A percentile compares a stretch with the other conserved stretches of the same genome.
phyloP scores from a whole-genome alignment of 2,797 vertebrate species.

The Diplodus sargus region DNA sequence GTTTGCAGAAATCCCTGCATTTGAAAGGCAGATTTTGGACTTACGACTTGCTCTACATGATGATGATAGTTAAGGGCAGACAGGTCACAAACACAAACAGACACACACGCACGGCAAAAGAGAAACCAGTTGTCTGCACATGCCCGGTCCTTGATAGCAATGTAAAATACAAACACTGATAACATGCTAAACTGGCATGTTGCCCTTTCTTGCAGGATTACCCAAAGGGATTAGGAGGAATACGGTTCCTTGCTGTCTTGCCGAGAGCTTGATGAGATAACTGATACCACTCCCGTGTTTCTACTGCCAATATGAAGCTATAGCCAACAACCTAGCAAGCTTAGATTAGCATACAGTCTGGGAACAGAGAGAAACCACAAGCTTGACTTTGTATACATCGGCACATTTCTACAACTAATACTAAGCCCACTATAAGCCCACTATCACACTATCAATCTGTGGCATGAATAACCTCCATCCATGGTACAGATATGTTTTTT shows the following conservation, averaged over 20 bases:
- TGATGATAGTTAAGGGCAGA: slow-evolving; percentile 30
- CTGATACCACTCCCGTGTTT: background rate
- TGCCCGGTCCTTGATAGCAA: slow-evolving; percentile 44
- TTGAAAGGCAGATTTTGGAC: slow-evolving; percentile 16
- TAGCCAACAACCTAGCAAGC: background rate
- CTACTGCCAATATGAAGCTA: background rate
- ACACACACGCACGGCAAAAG: slow-evolving; percentile 19
- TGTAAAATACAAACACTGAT: slow-evolving; percentile 55
- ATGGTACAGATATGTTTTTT: background rate
- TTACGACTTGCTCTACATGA: slow-evolving; percentile 12
- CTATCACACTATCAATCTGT: too few relatives aligned
- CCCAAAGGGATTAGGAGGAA: background rate
- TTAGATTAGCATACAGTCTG: slow-evolving; percentile 10
- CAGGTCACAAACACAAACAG: slow-evolving; percentile 8
- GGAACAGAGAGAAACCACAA: background rate
- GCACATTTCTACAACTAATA: background rate
- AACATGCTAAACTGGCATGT: slow-evolving; percentile 16
- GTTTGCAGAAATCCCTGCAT: slow-evolving; percentile 34
- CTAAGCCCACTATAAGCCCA: too few relatives aligned
- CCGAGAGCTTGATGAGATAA: background rate
- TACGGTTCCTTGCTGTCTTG: background rate
- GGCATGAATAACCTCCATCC: too few relatives aligned
- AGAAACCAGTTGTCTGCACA: slow-evolving; percentile 47
- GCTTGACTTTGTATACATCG: background rate
- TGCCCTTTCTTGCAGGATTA: background rate